Evolutionary conservation across 2,888 invertebrate genomes (phyloP), one percentile per base, ranked within the genome.

Genomic region (Ferrisia virgata): DNA sequence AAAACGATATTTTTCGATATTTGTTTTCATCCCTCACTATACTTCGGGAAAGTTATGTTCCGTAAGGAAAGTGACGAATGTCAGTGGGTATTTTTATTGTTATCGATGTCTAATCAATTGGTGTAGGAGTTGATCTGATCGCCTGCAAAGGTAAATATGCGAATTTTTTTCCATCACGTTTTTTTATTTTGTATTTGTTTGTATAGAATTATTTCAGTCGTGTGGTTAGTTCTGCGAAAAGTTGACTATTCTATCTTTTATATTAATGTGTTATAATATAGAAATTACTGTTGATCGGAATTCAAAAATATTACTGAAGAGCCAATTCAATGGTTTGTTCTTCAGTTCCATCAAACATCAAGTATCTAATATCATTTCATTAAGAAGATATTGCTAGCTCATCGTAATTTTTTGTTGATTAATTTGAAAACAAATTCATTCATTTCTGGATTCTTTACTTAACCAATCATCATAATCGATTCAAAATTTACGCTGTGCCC

Each of bases 81-180:
- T 53, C 53, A 22, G 53, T 22, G 18, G 53, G 53, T 53, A 53
- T 53, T 53, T 64, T 25, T 64, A 13, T 25, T 64, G 28, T 28
- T 64, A 64, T 64, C 28, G 64, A 64, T 64, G 64, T 64, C 28
- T 64, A 64, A 64, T 64, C 69, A 28, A 69, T 76, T 36, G 72
- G 22, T 33, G 72, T 76, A 76, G 72, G 36, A 76, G 72, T 36
- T 36, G 36, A 76, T 36, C 15, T 9, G 15, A 36, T 76, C 72
- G 36, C 72, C 18, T 76, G 36, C 72, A 5, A 36, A 76, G 72
- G 72, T 76, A 76, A 76, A 76, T 33, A 13, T 2, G 25, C 9
- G 11, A 11, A 13, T 64, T 1, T 64, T 64, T 64, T 64, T 18
- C 0, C 8, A 36, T 36, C 8, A 36, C 36, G 36, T 36, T 8